These are phyloP conservation scores for Lagria hirta DNA, from an alignment of 2,888 invertebrate genomes.

Conservation along the genomic window DNA sequence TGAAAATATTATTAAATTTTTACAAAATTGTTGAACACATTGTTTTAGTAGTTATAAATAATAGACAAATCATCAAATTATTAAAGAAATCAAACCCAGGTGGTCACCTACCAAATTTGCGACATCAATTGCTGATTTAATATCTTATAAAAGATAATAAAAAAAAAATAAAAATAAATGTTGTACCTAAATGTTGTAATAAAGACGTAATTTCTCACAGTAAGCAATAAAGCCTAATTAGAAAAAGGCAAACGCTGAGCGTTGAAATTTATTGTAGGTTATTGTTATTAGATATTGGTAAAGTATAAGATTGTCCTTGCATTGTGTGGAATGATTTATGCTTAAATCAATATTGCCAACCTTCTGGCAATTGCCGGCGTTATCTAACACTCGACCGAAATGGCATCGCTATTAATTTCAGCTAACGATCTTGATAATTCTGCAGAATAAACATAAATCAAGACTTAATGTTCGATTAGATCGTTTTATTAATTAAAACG, in stretches of 20 bases:
- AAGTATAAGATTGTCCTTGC: conserved; percentile 32
- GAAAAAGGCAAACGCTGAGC: conserved; percentile 1
- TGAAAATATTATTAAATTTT: too few species aligned
- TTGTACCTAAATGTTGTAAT: too few species aligned
- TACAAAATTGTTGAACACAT: too few species aligned
- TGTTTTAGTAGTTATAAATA: too few species aligned
- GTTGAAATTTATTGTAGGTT: conserved; percentile 17
- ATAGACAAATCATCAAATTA: too few species aligned
- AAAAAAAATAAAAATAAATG: too few species aligned
- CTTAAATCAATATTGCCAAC: conserved; percentile 24
- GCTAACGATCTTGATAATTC: conserved; percentile 22
- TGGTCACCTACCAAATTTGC: too few species aligned
- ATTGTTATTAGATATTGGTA: conserved; percentile 24
- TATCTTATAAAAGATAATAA: too few species aligned
- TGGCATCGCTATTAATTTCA: conserved; percentile 24
- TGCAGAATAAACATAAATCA: conserved; percentile 20
- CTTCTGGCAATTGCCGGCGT: conserved; percentile 21
- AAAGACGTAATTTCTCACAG: conserved; percentile 11
- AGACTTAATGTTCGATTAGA: conserved; percentile 8
- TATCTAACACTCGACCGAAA: conserved; percentile 22
- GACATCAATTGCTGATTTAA: too few species aligned
- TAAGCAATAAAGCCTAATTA: conserved; percentile 13
- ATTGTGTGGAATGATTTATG: conserved; percentile 36
- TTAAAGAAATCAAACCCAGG: too few species aligned
- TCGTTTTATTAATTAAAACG: conserved; percentile 26